Conservation (phyloP, 2,113 vertebrate genomes). For the Cebus imitator region DNA sequence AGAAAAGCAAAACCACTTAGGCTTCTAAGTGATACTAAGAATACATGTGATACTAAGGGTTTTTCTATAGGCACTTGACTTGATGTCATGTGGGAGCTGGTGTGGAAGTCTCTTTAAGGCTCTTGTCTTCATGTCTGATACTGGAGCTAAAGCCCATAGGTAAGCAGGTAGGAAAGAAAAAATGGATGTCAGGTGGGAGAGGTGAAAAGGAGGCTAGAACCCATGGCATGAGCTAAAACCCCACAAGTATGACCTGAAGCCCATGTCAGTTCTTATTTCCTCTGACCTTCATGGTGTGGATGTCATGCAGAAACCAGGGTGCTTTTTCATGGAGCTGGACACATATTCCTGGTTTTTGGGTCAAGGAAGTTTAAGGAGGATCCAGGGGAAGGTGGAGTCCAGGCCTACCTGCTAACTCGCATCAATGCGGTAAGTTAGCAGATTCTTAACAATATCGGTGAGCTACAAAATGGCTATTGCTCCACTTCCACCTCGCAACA, state of each 20-base stretch:
- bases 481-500: background rate
- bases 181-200: background rate
- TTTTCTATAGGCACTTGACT: background rate
- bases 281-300: background rate
- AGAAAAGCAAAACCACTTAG: background rate
- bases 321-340: background rate
- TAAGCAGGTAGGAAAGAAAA: background rate
- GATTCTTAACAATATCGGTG: background rate
- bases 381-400: too few species aligned
- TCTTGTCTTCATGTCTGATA: background rate
- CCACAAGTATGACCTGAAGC: accelerated
- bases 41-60: background rate
- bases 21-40: too few species aligned
- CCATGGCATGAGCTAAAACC: background rate
- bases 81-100: background rate
- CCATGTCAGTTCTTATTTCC: background rate
- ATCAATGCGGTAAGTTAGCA: background rate
- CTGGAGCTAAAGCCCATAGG: background rate
- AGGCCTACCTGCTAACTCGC: background rate
- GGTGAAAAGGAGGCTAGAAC: background rate
- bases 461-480: background rate
- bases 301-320: background rate
- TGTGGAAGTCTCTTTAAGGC: background rate
- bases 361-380: background rate
- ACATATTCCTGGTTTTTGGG: background rate